Percentiles rank a stretch among this genome's conserved stretches.
These are phyloP conservation scores for Hylia prasina DNA, from an alignment of 2,113 vertebrate genomes.

Conservation along the genomic window DNA sequence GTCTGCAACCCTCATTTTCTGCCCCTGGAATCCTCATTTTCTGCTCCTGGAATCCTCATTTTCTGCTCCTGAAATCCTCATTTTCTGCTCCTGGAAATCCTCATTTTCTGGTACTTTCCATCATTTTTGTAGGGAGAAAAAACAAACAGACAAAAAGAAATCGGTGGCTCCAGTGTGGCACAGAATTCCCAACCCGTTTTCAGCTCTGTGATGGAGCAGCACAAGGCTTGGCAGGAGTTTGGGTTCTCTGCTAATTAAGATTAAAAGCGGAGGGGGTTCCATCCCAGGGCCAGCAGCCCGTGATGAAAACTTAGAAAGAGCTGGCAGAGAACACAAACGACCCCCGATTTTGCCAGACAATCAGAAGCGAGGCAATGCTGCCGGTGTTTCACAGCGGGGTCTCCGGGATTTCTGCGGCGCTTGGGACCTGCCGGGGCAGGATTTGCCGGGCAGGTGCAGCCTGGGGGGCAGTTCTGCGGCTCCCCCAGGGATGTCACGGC, in stretches of 20 bases:
- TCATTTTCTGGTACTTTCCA: background rate
- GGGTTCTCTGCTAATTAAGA: conserved; percentile 9
- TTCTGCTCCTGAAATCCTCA: background rate
- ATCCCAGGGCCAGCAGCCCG: background rate
- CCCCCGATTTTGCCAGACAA: background rate
- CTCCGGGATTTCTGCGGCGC: background rate
- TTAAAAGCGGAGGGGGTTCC: background rate
- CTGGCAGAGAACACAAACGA: background rate
- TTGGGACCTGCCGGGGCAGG: background rate
- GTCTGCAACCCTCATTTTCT: background rate
- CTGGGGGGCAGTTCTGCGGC: background rate
- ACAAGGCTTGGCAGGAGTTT: background rate
- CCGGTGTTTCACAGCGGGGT: rapidly evolving
- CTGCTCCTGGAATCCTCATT: background rate
- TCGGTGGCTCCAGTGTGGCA: background rate
- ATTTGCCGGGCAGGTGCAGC: background rate
- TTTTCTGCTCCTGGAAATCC: background rate
- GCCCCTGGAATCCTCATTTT: background rate
- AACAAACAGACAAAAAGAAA: background rate
- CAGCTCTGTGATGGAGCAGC: background rate
- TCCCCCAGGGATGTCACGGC: background rate
- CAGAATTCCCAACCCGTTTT: background rate
- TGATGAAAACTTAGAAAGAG: background rate
- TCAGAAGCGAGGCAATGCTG: background rate
- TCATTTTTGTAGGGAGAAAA: background rate